A percentile compares a stretch with the other conserved stretches of the same genome.
phyloP scores from a whole-genome alignment of 2,797 vertebrate species.

The Poeciliopsis turneri region DNA sequence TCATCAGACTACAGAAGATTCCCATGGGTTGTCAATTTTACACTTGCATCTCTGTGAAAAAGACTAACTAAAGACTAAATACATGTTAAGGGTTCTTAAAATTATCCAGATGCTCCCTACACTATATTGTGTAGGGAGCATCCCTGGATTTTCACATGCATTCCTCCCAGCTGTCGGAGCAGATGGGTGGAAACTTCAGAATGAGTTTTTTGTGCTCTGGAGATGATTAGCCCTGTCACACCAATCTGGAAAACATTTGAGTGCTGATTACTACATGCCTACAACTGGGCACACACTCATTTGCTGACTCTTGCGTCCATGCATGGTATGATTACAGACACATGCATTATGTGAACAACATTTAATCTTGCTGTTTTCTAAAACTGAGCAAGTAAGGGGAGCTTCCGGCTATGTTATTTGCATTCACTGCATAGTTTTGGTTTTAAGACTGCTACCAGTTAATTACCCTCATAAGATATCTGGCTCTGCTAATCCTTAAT shows the following conservation, averaged over 20 bases:
- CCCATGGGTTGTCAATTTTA: slow-evolving; percentile 8
- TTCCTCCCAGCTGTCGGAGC: slow-evolving; percentile 49
- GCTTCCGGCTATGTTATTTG: slow-evolving; percentile 30
- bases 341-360: slow-evolving; percentile 9
- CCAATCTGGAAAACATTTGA: slow-evolving; percentile 75
- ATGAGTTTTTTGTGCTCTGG: slow-evolving; percentile 54
- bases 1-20: slow-evolving; percentile 5
- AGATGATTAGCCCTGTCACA: slow-evolving; percentile 67
- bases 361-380: not conserved
- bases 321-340: slow-evolving; percentile 11
- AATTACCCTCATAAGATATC: slow-evolving; percentile 44
- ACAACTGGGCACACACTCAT: slow-evolving; percentile 27
- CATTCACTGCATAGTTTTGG: slow-evolving; percentile 40
- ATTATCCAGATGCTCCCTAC: slow-evolving; percentile 4
- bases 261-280: slow-evolving; percentile 51
- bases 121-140: not conserved
- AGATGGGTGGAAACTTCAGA: slow-evolving; percentile 18
- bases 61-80: not conserved
- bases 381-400: slow-evolving; percentile 11
- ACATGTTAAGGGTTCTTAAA: slow-evolving; percentile 16
- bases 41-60: not conserved
- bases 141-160: slow-evolving; percentile 24
- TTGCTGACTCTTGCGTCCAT: slow-evolving; percentile 12
- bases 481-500: slow-evolving; percentile 34
- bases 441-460: slow-evolving; percentile 31